These are phyloP conservation scores for Microplitis mediator DNA, from an alignment of 1,140 invertebrate genomes.

Conservation along the genomic window DNA sequence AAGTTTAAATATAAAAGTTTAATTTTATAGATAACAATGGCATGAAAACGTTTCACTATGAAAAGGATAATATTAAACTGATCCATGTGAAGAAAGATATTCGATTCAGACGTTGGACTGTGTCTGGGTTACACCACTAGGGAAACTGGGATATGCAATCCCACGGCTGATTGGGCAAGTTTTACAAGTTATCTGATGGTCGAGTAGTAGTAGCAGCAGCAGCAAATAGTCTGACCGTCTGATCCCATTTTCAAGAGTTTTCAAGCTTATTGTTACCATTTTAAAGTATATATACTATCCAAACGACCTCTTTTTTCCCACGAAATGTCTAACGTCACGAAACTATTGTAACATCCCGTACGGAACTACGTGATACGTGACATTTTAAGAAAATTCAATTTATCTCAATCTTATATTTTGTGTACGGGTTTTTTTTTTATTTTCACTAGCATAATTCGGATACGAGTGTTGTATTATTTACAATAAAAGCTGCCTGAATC, in stretches of 20 bases:
- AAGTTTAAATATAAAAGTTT: no score
- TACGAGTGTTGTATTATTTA: conserved; percentile 14
- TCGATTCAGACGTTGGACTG: not conserved
- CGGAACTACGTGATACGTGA: not conserved
- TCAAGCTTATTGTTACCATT: conserved; percentile 26
- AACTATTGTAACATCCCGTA: no score
- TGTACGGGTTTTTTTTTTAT: no score
- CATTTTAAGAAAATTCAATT: no score
- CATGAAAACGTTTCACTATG: no score
- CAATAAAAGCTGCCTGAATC: no score
- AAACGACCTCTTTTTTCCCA: conserved; percentile 5
- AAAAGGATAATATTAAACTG: no score
- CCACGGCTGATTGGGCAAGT: conserved; percentile 46
- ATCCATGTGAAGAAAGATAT: not conserved
- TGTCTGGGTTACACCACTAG: conserved; percentile 8
- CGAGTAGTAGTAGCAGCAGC: not conserved
- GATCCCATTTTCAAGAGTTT: conserved; percentile 8
- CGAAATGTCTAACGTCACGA: not conserved
- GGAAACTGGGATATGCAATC: conserved; percentile 36
- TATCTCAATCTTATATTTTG: no score
- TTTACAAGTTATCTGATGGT: conserved; percentile 47
- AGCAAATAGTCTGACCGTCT: not conserved
- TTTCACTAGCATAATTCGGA: not conserved
- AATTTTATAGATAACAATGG: no score
- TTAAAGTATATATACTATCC: not conserved